Conservation (phyloP, 2,888 invertebrate species). For the Diaprepes abbreviatus region DNA sequence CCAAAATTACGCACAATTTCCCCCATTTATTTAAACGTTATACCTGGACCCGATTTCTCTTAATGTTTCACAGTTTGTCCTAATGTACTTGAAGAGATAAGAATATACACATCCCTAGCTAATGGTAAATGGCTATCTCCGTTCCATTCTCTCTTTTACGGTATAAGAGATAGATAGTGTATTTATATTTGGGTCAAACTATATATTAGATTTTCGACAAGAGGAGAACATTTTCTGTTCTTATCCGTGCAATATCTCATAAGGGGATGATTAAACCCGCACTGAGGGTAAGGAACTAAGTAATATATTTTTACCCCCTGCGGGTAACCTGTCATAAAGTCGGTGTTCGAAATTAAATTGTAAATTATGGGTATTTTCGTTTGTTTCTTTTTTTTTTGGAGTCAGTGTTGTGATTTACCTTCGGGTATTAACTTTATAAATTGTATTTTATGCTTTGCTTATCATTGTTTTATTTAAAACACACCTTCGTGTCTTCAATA, state of each 20-base stretch:
- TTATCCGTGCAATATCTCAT: constrained; percentile 46
- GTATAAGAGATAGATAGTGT: neutral
- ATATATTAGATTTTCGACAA: constrained; percentile 30
- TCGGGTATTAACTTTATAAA: too few relatives aligned
- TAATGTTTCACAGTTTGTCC: constrained; percentile 36
- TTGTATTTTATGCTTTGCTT: too few relatives aligned
- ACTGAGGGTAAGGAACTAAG: constrained; percentile 29
- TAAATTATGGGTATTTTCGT: constrained; percentile 39
- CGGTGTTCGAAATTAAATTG: constrained; percentile 37
- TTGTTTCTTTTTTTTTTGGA: too few relatives aligned
- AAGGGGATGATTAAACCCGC: constrained; percentile 46
- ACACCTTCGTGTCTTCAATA: too few relatives aligned
- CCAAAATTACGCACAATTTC: constrained; percentile 46
- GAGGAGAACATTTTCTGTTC: constrained; percentile 33
- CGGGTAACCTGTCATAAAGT: constrained; percentile 25
- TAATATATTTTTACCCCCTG: constrained; percentile 46
- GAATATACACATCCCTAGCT: constrained; percentile 21
- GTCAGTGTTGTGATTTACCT: too few relatives aligned
- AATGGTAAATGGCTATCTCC: constrained; percentile 15
- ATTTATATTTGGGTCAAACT: constrained; percentile 9
- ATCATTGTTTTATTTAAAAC: too few relatives aligned
- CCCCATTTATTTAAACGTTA: constrained; percentile 43
- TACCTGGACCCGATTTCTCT: constrained; percentile 47
- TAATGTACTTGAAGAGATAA: constrained; percentile 51
- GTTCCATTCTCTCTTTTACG: constrained; percentile 10